Evolutionary conservation across 1,140 invertebrate genomes (phyloP).

Genomic region (Chironomus tepperi): DNA sequence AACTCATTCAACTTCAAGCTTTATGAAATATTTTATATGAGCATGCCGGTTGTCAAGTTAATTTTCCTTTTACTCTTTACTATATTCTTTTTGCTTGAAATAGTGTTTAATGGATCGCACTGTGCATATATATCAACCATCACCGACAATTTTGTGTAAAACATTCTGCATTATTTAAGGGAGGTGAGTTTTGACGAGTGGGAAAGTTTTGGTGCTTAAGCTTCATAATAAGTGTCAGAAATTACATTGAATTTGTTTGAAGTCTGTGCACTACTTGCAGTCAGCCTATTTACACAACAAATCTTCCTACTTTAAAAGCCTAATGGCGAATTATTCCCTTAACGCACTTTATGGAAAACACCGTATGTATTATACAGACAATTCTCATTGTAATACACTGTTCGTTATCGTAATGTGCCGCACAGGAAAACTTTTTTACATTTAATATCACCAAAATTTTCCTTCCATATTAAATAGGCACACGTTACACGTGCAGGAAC

Average conservation of each 20-base stretch:
- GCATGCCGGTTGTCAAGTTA: slow-evolving; percentile 22
- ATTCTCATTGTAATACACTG: neutral
- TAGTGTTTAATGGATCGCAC: slow-evolving; percentile 12
- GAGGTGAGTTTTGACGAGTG: too few relatives aligned
- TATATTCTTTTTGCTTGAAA: neutral
- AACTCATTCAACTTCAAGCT: slow-evolving; percentile 1
- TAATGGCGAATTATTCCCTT: too few relatives aligned
- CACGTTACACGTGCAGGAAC: neutral
- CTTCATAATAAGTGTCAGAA: too few relatives aligned
- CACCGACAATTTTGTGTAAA: too few relatives aligned
- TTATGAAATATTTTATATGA: slow-evolving; percentile 20
- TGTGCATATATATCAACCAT: neutral
- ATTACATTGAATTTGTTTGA: too few relatives aligned
- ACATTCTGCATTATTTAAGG: too few relatives aligned
- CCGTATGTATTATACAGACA: neutral
- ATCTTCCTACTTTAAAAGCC: too few relatives aligned
- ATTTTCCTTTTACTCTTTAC: neutral
- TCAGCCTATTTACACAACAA: too few relatives aligned
- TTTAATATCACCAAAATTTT: neutral
- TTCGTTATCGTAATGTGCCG: neutral
- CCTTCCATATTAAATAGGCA: neutral
- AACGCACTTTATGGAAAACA: too few relatives aligned
- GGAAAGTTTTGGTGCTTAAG: too few relatives aligned
- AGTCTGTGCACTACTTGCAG: too few relatives aligned
- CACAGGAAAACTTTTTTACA: neutral